Evolutionary conservation across 2,113 vertebrate species (phyloP).

Genomic region (Xiphophorus couchianus): DNA sequence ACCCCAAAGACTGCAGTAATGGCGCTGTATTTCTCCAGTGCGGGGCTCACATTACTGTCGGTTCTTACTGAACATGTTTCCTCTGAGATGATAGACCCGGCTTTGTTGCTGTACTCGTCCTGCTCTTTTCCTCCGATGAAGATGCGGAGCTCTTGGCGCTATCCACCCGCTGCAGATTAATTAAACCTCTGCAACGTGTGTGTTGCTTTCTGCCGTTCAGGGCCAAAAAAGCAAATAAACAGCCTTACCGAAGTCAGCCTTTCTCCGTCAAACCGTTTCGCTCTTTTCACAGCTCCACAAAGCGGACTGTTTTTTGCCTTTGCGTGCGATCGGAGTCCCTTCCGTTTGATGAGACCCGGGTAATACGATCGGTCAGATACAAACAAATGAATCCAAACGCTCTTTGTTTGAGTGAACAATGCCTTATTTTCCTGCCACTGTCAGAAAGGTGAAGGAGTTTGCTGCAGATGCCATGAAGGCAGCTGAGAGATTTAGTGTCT

Average conservation of each 20-base stretch:
- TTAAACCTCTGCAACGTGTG: slow-evolving; percentile 26
- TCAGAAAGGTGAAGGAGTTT: slow-evolving; percentile 24
- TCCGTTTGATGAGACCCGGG: background rate
- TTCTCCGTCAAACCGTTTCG: slow-evolving; percentile 13
- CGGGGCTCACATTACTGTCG: slow-evolving; percentile 40
- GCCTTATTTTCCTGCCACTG: slow-evolving; percentile 1
- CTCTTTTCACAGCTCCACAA: slow-evolving; percentile 5
- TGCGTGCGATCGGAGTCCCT: slow-evolving; percentile 8
- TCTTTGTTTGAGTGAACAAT: slow-evolving; percentile 28
- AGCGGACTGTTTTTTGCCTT: background rate
- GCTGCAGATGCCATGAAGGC: slow-evolving; percentile 33
- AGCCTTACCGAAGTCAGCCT: slow-evolving; percentile 30
- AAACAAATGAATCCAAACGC: slow-evolving; percentile 7
- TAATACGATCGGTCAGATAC: slow-evolving; percentile 25
- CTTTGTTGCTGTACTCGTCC: slow-evolving; percentile 14
- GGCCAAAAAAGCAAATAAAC: slow-evolving; percentile 27
- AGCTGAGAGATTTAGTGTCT: slow-evolving; percentile 41
- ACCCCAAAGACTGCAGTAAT: slow-evolving; percentile 27
- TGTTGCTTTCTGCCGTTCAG: slow-evolving; percentile 32
- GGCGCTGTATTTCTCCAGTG: slow-evolving; percentile 15
- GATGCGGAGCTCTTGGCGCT: background rate
- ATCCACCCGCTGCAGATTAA: slow-evolving; percentile 29
- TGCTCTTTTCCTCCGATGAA: background rate
- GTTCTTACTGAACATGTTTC: slow-evolving; percentile 33
- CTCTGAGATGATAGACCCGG: slow-evolving; percentile 7